Base-by-base conservation (phyloP, 1,140 invertebrate genomes). In the Drosophila persimilis region DNA sequence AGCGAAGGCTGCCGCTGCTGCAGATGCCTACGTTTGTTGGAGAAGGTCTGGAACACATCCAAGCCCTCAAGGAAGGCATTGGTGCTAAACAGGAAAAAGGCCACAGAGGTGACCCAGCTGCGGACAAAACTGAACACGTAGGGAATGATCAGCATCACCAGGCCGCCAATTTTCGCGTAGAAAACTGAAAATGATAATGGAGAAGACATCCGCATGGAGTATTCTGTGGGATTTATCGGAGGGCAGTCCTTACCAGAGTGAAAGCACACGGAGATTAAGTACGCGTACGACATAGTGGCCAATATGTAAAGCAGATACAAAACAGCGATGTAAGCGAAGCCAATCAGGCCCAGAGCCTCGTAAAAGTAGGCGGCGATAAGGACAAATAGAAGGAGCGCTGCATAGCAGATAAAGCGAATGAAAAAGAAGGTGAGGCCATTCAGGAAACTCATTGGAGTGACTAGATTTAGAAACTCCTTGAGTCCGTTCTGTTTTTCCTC, bases 401-500 rank as follows among this genome's bases (percentile, higher is more conserved):
- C 24, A 60, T 83, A 90, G 20, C 73, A 73, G 6, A 75, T 6
- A n/a, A 91, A 75, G 13, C 83, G 88, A 35, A 90, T 73, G 9
- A 90, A 20, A 50, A 79, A 91, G 52, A 91, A 91, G 1, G 88
- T 89, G 0, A 91, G 62, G 6, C 90, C 89, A 46, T 91, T 91
- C 0, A 91, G 62, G 53, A 80, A 91, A 45, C 89, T 91, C 72
- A 91, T 76, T 17, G 90, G 85, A 2, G 91, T 90, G 0, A 91
- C 90, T 8, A 91, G 47, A 29, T 79, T 77, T 1, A 91, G 73
- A 53, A 90, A 91, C 56, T 90, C 90, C 24, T 77, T 90, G 0
- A 91, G 39, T 1, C 91, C 91, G 70, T 90, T 84, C 51, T 90
- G 88, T 46, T 91, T 91, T 61, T 91, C 91, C 59, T 91, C 90